A percentile compares a stretch with the other conserved stretches of the same genome.
Conservation (phyloP, 2,888 invertebrate genomes). For the Allygus modestus region DNA sequence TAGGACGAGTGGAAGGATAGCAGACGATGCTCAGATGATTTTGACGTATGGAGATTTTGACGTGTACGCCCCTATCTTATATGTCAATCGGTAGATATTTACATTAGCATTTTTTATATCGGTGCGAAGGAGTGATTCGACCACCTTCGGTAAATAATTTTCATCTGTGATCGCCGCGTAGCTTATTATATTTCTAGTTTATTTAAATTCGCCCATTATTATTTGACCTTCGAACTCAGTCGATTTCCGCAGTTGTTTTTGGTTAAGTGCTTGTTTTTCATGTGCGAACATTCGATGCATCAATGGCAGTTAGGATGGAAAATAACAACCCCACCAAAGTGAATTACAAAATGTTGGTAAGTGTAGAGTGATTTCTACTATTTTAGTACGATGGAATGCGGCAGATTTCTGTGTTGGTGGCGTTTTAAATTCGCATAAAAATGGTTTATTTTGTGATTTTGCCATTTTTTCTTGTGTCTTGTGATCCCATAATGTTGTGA, state of each 20-base stretch:
- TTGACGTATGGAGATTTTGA: slow-evolving; percentile 61
- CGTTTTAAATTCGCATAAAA: slow-evolving; percentile 30
- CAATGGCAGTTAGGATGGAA: slow-evolving; percentile 59
- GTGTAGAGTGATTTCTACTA: slow-evolving; percentile 23
- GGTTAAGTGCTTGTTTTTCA: slow-evolving; percentile 33
- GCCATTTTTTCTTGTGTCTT: neutral
- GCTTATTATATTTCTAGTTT: neutral
- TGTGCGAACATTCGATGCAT: slow-evolving; percentile 11
- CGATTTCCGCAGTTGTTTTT: slow-evolving; percentile 22
- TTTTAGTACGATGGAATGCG: slow-evolving; percentile 9
- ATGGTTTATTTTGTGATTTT: neutral
- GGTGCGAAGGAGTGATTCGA: neutral
- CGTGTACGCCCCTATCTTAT: slow-evolving; percentile 51
- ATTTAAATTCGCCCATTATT: neutral
- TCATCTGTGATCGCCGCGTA: neutral
- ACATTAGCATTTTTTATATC: neutral
- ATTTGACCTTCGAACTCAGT: slow-evolving; percentile 46
- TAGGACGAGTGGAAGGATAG: neutral
- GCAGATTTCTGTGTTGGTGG: slow-evolving; percentile 5
- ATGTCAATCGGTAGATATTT: slow-evolving; percentile 6
- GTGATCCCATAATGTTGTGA: neutral
- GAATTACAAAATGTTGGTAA: slow-evolving; percentile 57
- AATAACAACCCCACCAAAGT: slow-evolving; percentile 54
- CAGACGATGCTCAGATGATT: slow-evolving; percentile 57
- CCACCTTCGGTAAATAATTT: neutral